phyloP scores from a whole-genome alignment of 2,888 invertebrate species.

The Morpho deidamia region DNA sequence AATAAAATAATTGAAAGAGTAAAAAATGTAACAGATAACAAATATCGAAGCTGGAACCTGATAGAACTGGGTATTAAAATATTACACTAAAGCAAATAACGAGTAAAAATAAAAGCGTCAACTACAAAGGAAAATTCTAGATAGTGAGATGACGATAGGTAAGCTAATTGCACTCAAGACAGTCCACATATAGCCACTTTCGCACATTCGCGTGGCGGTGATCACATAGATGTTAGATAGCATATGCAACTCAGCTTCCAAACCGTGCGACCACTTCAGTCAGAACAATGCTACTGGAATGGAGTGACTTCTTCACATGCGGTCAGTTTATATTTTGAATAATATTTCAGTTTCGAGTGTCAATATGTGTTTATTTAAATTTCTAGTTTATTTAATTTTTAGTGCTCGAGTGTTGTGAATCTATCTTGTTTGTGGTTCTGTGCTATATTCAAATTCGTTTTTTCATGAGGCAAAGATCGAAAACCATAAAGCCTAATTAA shows the following conservation, averaged over 20 bases:
- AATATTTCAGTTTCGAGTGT: background rate
- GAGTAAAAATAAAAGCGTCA: too few relatives aligned
- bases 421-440: background rate
- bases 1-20: too few relatives aligned
- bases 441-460: too few relatives aligned
- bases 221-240: conserved; percentile 49
- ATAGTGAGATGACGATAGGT: too few relatives aligned
- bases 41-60: too few relatives aligned
- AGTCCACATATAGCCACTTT: conserved; percentile 27
- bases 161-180: background rate
- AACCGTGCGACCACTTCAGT: conserved; percentile 61
- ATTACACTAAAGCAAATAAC: too few relatives aligned
- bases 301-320: conserved; percentile 66
- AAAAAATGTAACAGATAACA: too few relatives aligned
- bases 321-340: conserved; percentile 52
- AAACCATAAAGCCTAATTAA: too few relatives aligned
- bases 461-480: too few relatives aligned
- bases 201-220: conserved; percentile 34
- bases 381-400: too few relatives aligned
- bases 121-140: too few relatives aligned
- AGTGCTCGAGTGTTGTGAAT: conserved; percentile 14
- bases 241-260: conserved; percentile 26
- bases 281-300: conserved; percentile 69
- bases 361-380: background rate
- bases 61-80: too few relatives aligned